These are phyloP conservation scores for Pammene fasciana DNA, from an alignment of 2,888 invertebrate species.

Conservation along the genomic window DNA sequence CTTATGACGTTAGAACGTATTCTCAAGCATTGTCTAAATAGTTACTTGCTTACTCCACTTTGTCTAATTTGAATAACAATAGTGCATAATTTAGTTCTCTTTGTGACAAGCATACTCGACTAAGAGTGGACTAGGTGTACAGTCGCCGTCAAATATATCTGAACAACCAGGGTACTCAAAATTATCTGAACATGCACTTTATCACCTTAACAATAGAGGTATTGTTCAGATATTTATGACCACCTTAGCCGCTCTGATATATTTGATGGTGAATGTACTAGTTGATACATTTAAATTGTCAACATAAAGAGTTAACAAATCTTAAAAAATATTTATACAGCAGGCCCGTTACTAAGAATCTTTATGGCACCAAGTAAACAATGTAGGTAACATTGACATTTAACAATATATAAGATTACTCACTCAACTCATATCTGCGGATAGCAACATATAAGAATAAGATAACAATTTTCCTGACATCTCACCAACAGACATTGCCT, in stretches of 20 bases:
- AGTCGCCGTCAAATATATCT: no score
- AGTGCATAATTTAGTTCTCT: slow-evolving; percentile 21
- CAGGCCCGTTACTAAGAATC: slow-evolving; percentile 52
- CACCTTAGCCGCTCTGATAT: no score
- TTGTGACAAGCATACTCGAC: slow-evolving; percentile 20
- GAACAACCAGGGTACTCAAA: no score
- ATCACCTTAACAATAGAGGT: no score
- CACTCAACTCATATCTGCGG: slow-evolving; percentile 33
- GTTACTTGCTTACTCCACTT: slow-evolving; percentile 28
- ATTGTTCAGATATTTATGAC: no score
- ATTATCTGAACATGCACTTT: no score
- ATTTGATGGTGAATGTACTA: slow-evolving; percentile 13
- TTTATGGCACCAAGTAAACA: slow-evolving; percentile 66
- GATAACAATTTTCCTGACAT: slow-evolving; percentile 40
- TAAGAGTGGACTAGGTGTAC: slow-evolving; percentile 4
- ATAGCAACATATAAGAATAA: slow-evolving; percentile 19
- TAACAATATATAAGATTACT: slow-evolving; percentile 39
- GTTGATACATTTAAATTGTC: slow-evolving; percentile 23
- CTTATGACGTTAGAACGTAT: slow-evolving; percentile 12
- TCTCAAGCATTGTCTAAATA: slow-evolving; percentile 26
- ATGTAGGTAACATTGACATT: slow-evolving; percentile 44
- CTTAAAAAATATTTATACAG: slow-evolving; percentile 40
- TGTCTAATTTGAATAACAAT: slow-evolving; percentile 22
- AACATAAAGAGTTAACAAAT: slow-evolving; percentile 29
- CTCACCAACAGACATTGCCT: slow-evolving; percentile 62